Evolutionary conservation across 2,113 vertebrate genomes (phyloP), one percentile per base, ranked within the genome.

Genomic region (Azemiops feae): DNA sequence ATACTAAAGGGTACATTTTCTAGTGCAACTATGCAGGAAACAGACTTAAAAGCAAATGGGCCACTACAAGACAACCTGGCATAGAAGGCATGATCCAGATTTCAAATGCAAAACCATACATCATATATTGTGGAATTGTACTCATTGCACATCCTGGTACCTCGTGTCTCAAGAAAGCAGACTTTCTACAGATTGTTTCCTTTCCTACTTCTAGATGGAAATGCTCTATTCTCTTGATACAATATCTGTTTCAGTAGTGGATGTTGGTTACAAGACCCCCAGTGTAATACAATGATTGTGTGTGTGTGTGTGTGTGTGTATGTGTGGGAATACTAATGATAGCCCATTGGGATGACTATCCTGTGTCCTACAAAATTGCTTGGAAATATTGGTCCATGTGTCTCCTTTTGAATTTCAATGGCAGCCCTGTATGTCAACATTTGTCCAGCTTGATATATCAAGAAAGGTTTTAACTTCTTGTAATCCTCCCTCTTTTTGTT

Each of bases 351-450:
- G 94, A 94, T 91, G 95, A 93, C 94, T 94, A 95, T 88, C 91
- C 95, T 74, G 95, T 89, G 95, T 91, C 92, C 96, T 97, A 94
- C 58, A 95, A 91, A 90, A 95, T 94, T 94, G 96, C 92, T 92
- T 95, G 94, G 94, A 94, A 95, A 95, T 96, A 96, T 96, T 0
- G 34, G 97, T 95, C 96, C 97, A 27, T 94, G 96, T 93, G 95
- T 97, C 96, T 97, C 97, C 96, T 97, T 96, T 96, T 81, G 93
- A 86, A 96, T 96, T 96, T 90, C 94, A 95, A 90, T 96, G 96
- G 96, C 96, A 97, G 96, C 97, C 96, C 96, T 95, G 94, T 9
- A 0, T 53, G 39, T 96, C 93, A 95, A 81, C 87, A 95, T 92
- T 95, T 93, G 90, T 95, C 97, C 95, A 93, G 94, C 96, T 96